Evolutionary conservation across 2,797 vertebrate genomes (phyloP).

Genomic region (Morelia viridis): DNA sequence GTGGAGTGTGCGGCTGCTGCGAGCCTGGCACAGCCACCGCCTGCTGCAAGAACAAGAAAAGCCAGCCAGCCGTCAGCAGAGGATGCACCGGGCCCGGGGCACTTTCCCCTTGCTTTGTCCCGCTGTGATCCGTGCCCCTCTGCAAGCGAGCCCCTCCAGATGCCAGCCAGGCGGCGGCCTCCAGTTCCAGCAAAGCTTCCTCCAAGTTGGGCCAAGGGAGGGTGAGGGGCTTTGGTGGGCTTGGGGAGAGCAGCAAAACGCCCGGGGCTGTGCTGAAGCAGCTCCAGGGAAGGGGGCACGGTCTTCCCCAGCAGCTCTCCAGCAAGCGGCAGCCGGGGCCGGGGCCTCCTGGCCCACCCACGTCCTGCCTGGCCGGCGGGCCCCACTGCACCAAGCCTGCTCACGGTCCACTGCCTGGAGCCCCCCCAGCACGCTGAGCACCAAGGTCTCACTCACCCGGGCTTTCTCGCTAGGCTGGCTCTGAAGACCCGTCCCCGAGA

Average conservation of each 20-base stretch:
- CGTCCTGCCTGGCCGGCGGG: background rate
- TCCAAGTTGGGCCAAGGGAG: background rate
- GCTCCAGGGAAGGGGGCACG: too few relatives aligned
- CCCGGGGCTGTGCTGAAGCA: too few relatives aligned
- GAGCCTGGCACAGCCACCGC: conserved; percentile 82
- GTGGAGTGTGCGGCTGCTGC: conserved; percentile 79
- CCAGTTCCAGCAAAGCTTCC: background rate
- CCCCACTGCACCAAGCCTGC: background rate
- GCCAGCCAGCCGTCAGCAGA: background rate
- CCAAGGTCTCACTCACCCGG: conserved; percentile 68
- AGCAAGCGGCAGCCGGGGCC: background rate
- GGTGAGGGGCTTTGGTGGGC: background rate
- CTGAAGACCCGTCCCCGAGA: conserved; percentile 75
- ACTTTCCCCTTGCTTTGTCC: background rate
- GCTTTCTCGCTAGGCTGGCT: conserved; percentile 85
- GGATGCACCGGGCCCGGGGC: background rate
- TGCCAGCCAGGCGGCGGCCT: background rate
- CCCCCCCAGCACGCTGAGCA: background rate
- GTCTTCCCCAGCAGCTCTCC: too few relatives aligned
- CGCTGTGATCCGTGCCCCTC: background rate
- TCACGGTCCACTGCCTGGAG: background rate
- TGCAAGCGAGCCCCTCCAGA: background rate
- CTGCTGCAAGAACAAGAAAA: conserved; percentile 57
- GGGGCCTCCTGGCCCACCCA: background rate
- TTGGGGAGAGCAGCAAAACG: too few relatives aligned